Evolutionary conservation across 2,113 vertebrate genomes (phyloP).

Genomic region (Mobula birostris): DNA sequence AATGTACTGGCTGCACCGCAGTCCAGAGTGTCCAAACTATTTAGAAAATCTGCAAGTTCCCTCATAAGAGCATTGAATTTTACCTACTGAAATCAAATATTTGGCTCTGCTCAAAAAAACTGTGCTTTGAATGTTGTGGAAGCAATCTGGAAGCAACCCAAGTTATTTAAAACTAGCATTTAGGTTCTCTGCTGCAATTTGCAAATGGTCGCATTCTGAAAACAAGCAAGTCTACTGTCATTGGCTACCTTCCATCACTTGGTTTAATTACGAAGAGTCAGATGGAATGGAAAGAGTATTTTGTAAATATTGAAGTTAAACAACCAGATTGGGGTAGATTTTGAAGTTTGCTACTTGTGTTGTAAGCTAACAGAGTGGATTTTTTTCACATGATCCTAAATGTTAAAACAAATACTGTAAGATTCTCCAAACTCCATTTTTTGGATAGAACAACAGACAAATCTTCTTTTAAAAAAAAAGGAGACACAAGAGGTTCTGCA

Average conservation of each 20-base stretch:
- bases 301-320: background rate
- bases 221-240: background rate
- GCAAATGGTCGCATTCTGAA: background rate
- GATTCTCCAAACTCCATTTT: too few relatives aligned
- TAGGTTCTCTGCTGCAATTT: background rate
- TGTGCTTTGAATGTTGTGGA: background rate
- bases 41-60: background rate
- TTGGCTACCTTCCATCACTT: background rate
- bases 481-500: too few relatives aligned
- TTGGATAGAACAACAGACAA: too few relatives aligned
- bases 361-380: background rate
- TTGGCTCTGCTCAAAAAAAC: background rate
- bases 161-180: background rate
- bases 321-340: background rate
- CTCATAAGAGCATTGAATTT: background rate
- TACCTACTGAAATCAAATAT: background rate
- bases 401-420: too few relatives aligned
- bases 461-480: too few relatives aligned
- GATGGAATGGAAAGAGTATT: background rate
- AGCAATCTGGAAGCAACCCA: background rate
- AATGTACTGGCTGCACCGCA: background rate
- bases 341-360: background rate
- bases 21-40: background rate
- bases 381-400: background rate
- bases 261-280: background rate